Percentiles rank a stretch among this genome's conserved stretches.
Evolutionary conservation across 2,888 invertebrate genomes (phyloP).

Genomic region (Ischnus inquisitorius): DNA sequence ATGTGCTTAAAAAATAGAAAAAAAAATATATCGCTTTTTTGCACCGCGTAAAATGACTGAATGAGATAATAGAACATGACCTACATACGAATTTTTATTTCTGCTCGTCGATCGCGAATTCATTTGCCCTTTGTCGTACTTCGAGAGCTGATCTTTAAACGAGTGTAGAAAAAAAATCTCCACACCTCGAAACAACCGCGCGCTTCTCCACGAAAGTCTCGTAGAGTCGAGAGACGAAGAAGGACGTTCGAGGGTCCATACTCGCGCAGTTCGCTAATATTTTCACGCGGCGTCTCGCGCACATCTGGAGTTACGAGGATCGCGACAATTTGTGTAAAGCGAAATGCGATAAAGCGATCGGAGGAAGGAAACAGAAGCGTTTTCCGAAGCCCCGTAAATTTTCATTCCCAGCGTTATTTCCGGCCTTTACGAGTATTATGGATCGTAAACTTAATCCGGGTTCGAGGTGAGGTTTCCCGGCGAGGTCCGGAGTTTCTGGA

Average conservation of each 20-base stretch:
- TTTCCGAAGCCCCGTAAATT: background rate
- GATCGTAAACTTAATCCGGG: conserved; percentile 38
- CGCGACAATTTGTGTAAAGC: background rate
- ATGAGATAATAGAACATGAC: background rate
- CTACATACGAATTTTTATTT: background rate
- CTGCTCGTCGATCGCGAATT: background rate
- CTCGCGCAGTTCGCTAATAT: no score
- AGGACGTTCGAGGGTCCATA: conserved; percentile 10
- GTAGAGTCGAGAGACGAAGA: no score
- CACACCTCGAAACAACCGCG: background rate
- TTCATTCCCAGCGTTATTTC: conserved; percentile 11
- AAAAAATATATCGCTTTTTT: no score
- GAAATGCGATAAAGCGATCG: background rate
- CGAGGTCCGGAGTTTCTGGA: conserved; percentile 45
- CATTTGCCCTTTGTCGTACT: conserved; percentile 1
- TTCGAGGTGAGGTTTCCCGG: background rate
- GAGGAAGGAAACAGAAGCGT: background rate
- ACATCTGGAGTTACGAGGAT: background rate
- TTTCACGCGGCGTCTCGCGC: no score
- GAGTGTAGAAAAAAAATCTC: background rate
- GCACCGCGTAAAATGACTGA: background rate
- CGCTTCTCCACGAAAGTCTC: background rate
- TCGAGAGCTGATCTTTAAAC: conserved; percentile 2
- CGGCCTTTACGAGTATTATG: conserved; percentile 14
- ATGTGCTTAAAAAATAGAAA: no score